These are phyloP conservation scores for Pipa parva DNA, from an alignment of 2,113 vertebrate species.

Conservation along the genomic window DNA sequence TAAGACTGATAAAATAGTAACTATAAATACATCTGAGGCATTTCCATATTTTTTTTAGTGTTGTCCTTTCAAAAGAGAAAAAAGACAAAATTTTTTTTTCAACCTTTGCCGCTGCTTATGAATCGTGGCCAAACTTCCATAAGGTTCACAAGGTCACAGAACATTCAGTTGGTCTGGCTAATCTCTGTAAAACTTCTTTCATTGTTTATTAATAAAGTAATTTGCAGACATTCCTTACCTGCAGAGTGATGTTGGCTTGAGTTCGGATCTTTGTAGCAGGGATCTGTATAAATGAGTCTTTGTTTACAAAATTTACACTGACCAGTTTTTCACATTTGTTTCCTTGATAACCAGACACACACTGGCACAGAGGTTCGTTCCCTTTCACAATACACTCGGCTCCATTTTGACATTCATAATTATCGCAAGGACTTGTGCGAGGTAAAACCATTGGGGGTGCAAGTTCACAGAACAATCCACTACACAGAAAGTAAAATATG, in stretches of 20 bases:
- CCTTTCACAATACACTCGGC: constrained; percentile 85
- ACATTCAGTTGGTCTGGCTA: no score
- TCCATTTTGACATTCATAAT: constrained; percentile 89
- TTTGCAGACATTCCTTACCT: constrained; percentile 65
- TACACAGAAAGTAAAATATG: constrained; percentile 42
- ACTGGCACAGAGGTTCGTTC: constrained; percentile 85
- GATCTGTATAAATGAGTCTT: constrained; percentile 88
- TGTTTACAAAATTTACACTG: constrained; percentile 91
- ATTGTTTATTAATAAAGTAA: background rate
- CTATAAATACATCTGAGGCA: no score
- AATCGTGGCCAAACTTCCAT: background rate
- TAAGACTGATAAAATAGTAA: no score
- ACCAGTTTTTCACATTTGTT: constrained; percentile 86
- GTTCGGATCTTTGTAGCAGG: constrained; percentile 76
- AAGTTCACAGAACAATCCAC: constrained; percentile 93
- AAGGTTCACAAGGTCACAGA: background rate
- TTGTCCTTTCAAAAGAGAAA: no score
- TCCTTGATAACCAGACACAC: constrained; percentile 88
- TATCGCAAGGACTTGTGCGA: constrained; percentile 92
- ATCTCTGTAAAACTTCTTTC: background rate
- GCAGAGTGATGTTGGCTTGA: constrained; percentile 89
- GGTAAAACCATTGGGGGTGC: constrained; percentile 95
- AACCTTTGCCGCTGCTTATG: background rate
- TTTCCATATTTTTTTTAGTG: no score
- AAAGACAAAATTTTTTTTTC: no score